Evolutionary conservation across 2,888 invertebrate genomes (phyloP).

Genomic region (Ophioninae sp.): DNA sequence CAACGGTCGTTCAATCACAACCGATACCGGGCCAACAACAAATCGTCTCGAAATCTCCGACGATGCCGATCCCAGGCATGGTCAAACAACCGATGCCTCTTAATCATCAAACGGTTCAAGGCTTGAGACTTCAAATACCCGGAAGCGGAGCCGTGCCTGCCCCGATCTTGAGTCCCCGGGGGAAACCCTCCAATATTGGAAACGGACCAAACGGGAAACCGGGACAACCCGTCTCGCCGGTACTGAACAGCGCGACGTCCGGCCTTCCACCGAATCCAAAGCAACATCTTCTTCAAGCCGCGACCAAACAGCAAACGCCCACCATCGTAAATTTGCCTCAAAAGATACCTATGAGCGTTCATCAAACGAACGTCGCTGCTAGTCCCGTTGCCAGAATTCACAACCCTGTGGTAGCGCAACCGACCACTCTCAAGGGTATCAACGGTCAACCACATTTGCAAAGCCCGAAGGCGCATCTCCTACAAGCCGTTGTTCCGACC

Average conservation of each 20-base stretch:
- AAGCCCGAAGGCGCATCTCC: slow-evolving; percentile 80
- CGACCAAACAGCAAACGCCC: slow-evolving; percentile 77
- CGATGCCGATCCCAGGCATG: slow-evolving; percentile 73
- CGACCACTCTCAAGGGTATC: slow-evolving; percentile 73
- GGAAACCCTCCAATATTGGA: slow-evolving; percentile 69
- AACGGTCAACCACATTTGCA: slow-evolving; percentile 78
- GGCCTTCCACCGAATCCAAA: slow-evolving; percentile 79
- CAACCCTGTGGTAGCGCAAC: slow-evolving; percentile 71
- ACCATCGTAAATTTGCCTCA: slow-evolving; percentile 76
- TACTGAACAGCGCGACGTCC: slow-evolving; percentile 72
- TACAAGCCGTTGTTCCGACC: slow-evolving; percentile 81
- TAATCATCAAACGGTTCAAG: slow-evolving; percentile 72
- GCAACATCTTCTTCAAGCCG: slow-evolving; percentile 81
- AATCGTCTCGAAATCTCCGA: slow-evolving; percentile 73
- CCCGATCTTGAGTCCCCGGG: slow-evolving; percentile 75
- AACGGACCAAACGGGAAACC: slow-evolving; percentile 72
- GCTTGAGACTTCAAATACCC: slow-evolving; percentile 75
- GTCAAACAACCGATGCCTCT: slow-evolving; percentile 70
- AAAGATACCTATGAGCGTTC: slow-evolving; percentile 75
- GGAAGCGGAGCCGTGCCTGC: slow-evolving; percentile 72
- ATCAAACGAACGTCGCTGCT: slow-evolving; percentile 69
- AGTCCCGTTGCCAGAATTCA: slow-evolving; percentile 72
- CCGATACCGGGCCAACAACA: slow-evolving; percentile 64
- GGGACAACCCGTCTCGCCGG: slow-evolving; percentile 78
- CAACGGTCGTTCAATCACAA: slow-evolving; percentile 65